These are phyloP conservation scores for Hesperophylax magnus DNA, from an alignment of 1,140 invertebrate genomes.

Conservation along the genomic window DNA sequence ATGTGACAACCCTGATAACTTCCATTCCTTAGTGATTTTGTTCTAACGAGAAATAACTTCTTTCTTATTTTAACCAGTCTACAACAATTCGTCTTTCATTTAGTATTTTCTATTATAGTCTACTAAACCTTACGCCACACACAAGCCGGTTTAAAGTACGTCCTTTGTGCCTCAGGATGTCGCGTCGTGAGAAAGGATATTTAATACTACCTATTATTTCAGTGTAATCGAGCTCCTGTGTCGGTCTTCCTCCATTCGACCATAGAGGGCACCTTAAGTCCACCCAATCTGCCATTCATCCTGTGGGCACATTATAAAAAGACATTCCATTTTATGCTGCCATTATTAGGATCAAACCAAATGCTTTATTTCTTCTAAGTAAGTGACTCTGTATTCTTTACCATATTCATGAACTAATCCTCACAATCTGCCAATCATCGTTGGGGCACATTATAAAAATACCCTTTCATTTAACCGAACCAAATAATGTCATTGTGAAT, in stretches of 20 bases:
- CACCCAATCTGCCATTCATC: constrained; percentile 19
- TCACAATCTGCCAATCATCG: too few relatives aligned
- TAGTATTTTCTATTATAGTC: too few relatives aligned
- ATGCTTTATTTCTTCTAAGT: background rate
- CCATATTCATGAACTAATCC: too few relatives aligned
- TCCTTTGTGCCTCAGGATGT: constrained; percentile 27
- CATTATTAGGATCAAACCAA: background rate
- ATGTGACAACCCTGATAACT: too few relatives aligned
- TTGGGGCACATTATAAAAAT: too few relatives aligned
- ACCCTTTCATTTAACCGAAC: too few relatives aligned
- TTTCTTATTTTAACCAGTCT: too few relatives aligned
- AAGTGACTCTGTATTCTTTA: background rate
- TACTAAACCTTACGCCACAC: too few relatives aligned
- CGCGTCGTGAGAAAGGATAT: constrained; percentile 29
- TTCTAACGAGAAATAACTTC: too few relatives aligned
- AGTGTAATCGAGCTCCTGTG: constrained; percentile 29
- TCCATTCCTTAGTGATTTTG: too few relatives aligned
- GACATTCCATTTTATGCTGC: background rate
- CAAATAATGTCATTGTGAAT: too few relatives aligned
- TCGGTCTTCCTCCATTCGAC: constrained; percentile 10
- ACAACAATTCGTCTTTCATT: too few relatives aligned
- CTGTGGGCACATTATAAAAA: background rate
- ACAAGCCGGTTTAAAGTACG: background rate
- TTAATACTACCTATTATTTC: constrained; percentile 19
- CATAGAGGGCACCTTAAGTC: background rate